A percentile compares a stretch with the other conserved stretches of the same genome.
phyloP scores from a whole-genome alignment of 2,797 vertebrate genomes.

The Leucoraja ocellata region DNA sequence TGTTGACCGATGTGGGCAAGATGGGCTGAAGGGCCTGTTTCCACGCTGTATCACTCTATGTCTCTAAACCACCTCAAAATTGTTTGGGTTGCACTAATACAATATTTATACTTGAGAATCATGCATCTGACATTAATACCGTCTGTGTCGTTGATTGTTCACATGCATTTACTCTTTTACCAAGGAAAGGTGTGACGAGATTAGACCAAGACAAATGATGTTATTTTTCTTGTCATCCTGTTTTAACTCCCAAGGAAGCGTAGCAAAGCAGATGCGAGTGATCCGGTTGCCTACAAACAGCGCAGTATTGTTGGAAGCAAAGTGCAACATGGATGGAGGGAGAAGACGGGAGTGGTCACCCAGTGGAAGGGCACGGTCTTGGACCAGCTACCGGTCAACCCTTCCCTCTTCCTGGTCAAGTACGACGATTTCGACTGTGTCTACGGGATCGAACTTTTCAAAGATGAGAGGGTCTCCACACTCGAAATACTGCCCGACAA shows the following conservation, averaged over 20 bases:
- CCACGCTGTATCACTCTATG: not conserved
- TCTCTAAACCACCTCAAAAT: not conserved
- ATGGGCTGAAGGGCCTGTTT: not conserved
- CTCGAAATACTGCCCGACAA: slow-evolving; percentile 67
- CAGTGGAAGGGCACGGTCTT: slow-evolving; percentile 74
- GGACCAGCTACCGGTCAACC: slow-evolving; percentile 66
- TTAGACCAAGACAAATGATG: not conserved
- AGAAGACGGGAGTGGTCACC: slow-evolving; percentile 64
- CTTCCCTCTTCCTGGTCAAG: slow-evolving; percentile 70
- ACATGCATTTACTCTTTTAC: not conserved
- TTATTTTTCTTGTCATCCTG: not conserved
- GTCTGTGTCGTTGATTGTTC: not conserved
- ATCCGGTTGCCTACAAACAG: slow-evolving; percentile 62
- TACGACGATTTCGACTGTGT: slow-evolving; percentile 73
- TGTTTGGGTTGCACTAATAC: not conserved
- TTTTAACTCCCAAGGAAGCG: slow-evolving; percentile 58
- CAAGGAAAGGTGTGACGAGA: not conserved
- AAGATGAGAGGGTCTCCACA: slow-evolving; percentile 66
- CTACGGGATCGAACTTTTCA: slow-evolving; percentile 74
- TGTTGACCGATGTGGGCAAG: too few species aligned
- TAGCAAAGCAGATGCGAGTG: slow-evolving; percentile 69
- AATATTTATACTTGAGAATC: not conserved
- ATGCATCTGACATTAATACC: not conserved
- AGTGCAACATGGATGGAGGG: slow-evolving; percentile 71
- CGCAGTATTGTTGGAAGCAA: slow-evolving; percentile 65